Evolutionary conservation across 2,113 vertebrate species (phyloP).

Genomic region (Rhynchomys soricoides): DNA sequence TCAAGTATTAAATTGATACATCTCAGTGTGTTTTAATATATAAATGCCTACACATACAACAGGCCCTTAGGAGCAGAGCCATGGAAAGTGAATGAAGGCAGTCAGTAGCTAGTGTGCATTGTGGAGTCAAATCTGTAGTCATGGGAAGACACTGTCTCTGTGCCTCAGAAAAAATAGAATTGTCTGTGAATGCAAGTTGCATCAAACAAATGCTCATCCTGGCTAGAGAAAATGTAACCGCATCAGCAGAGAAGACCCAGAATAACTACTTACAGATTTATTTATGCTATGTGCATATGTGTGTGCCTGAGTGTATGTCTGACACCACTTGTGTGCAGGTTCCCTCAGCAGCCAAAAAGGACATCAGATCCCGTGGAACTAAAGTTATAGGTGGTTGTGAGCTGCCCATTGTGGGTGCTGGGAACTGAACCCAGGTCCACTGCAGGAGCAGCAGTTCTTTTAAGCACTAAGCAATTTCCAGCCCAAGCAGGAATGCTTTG

Average conservation of each 20-base stretch:
- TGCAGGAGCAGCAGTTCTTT: not conserved
- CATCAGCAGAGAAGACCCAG: not conserved
- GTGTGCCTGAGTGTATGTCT: not conserved
- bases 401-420: not conserved
- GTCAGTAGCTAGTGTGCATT: not conserved
- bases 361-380: not conserved
- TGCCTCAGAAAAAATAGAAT: not conserved
- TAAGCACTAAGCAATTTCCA: not conserved
- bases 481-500: not conserved
- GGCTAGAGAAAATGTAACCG: not conserved
- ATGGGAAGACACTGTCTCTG: not conserved
- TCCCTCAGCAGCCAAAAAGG: not conserved
- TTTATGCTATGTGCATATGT: not conserved
- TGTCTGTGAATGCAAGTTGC: not conserved
- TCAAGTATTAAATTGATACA: constrained; percentile 3
- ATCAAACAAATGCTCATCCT: constrained; percentile 38
- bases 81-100: not conserved
- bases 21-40: not conserved
- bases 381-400: not conserved
- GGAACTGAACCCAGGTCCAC: not conserved
- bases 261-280: not conserved
- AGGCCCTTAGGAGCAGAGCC: not conserved
- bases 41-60: not conserved
- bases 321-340: not conserved
- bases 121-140: not conserved